Percentiles rank a stretch among this genome's conserved stretches.
Conservation (phyloP, 2,888 invertebrate species). For the Lasioglossum villosulum region DNA sequence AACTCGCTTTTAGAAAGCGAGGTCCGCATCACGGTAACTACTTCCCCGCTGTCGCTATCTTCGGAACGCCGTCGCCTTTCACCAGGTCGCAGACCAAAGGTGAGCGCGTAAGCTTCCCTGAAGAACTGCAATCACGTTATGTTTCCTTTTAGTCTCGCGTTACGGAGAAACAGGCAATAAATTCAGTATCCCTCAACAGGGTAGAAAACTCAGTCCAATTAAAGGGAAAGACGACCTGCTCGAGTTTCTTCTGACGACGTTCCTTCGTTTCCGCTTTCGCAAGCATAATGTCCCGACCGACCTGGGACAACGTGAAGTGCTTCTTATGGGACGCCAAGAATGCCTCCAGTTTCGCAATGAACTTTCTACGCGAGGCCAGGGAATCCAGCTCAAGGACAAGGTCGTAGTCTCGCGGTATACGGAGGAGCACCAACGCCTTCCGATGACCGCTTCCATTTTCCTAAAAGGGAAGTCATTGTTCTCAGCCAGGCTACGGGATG, state of each 20-base stretch:
- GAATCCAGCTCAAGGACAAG: conserved; percentile 96
- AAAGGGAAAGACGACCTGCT: conserved; percentile 85
- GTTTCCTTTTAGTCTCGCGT: not conserved
- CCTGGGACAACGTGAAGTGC: conserved; percentile 88
- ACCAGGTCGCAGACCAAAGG: conserved; percentile 95
- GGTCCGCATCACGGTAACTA: conserved; percentile 96
- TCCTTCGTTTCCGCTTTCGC: conserved; percentile 97
- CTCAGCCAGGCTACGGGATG: not conserved
- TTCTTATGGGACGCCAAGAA: conserved; percentile 94
- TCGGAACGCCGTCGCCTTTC: conserved; percentile 90
- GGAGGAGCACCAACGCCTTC: conserved; percentile 91
- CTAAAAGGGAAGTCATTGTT: conserved; percentile 80
- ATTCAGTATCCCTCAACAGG: not conserved
- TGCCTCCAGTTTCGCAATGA: conserved; percentile 93
- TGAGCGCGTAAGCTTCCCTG: conserved; percentile 96
- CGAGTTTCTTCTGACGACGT: conserved; percentile 95
- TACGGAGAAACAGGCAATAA: not conserved
- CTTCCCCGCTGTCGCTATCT: conserved; percentile 91
- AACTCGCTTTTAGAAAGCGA: conserved; percentile 96
- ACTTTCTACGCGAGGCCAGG: conserved; percentile 91
- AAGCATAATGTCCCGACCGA: conserved; percentile 93
- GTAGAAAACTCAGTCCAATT: not conserved
- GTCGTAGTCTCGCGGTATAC: conserved; percentile 96
- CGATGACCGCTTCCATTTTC: conserved; percentile 90
- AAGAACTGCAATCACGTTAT: conserved; percentile 89